These are phyloP conservation scores for Babylonia areolata DNA, from an alignment of 1,140 invertebrate species.

Conservation along the genomic window DNA sequence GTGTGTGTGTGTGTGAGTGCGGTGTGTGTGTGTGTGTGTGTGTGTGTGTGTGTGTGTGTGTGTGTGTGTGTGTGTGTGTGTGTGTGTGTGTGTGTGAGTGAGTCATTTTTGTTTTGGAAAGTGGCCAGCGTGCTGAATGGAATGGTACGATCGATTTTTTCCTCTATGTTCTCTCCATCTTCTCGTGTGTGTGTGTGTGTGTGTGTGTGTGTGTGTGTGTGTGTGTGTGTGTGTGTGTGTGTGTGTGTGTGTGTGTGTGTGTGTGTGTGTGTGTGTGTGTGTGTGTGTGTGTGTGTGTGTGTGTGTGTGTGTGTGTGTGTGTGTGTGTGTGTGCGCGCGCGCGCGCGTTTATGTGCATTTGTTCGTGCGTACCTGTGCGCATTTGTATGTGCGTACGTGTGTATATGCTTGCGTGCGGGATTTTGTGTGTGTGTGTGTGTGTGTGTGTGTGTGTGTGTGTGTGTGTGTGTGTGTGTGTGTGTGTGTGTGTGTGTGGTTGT, in stretches of 20 bases:
- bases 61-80: too few species aligned
- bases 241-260: constrained; percentile 3
- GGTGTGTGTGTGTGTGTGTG: too few species aligned
- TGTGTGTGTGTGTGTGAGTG: too few species aligned
- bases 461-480: background rate
- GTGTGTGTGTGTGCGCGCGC: background rate
- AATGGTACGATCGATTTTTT: too few species aligned
- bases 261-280: constrained; percentile 1
- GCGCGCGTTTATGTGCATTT: background rate
- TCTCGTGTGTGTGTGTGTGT: background rate
- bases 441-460: background rate
- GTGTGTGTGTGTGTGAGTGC: too few species aligned
- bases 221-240: constrained; percentile 2
- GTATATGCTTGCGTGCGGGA: background rate
- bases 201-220: background rate
- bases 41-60: too few species aligned
- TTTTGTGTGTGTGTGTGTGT: background rate
- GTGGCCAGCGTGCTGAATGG: too few species aligned
- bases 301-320: background rate
- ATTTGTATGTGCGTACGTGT: background rate
- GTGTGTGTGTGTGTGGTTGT: too few species aligned
- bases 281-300: background rate
- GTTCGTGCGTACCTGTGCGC: background rate
- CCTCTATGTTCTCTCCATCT: too few species aligned
- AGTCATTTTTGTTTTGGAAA: too few species aligned